Base-by-base conservation (phyloP, 2,797 vertebrate species). In the Bradypodion ventrale region DNA sequence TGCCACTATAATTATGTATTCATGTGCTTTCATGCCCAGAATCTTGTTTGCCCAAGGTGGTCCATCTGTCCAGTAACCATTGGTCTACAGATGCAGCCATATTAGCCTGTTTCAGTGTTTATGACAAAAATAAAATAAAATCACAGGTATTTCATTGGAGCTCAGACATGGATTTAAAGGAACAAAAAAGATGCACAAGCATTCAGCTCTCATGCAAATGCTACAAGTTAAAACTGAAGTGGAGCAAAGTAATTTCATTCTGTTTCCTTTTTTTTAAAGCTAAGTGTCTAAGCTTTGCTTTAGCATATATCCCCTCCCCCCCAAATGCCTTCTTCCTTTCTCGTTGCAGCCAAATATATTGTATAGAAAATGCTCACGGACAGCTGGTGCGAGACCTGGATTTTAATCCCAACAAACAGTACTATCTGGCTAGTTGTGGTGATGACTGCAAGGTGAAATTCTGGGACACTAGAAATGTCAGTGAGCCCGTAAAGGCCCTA, bases 391-490 rank as follows among this genome's bases (percentile, higher is more conserved):
- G 98, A 78, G 98, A 99, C 96, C 96, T 99, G 75, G 98, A 99
- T 95, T 99, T 99, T 93, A 99, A 99, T 96, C 98, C 98, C 86
- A 99, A 99, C 95, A 98, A 97, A 83, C 98, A 99, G 92, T 99
- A 99, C 95, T 99, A 98, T 95, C 93, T 99, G 90, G 97, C 98
- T 88, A 99, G 98, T 97, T 99, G 98, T 0, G 98, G 98, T 70
- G 98, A 99, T 59, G 98, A 99, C 97, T 99, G 98, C 96, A 99
- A 97, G 96, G 98, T 99, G 95, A 99, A 98, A 95, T 99, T 99
- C 96, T 99, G 98, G 98, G 98, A 99, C 75, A 97, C 98, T 0
- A 97, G 98, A 82, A 98, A 97, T 21, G 95, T 97, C 93, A 95
- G 94, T 5, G 98, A 99, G 87, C 98, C 98, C 0, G 96, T 99